Percentiles rank a stretch among this genome's conserved stretches.
These are phyloP conservation scores for Grapholita molesta DNA, from an alignment of 1,140 invertebrate species.

Conservation along the genomic window DNA sequence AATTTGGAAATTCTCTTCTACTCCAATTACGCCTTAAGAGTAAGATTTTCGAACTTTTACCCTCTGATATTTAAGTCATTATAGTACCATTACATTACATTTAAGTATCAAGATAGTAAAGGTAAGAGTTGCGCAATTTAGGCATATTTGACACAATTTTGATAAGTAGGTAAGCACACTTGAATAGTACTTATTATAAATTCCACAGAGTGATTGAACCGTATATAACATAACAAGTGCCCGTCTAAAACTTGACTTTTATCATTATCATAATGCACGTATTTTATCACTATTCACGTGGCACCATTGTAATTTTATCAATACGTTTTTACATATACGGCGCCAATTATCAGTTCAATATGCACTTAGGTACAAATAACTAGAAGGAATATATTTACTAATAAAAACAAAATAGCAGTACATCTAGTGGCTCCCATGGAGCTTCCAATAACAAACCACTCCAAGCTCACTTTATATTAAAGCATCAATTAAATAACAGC, in stretches of 20 bases:
- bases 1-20: no score
- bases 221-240: not conserved
- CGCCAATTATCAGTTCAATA: constrained; percentile 49
- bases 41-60: no score
- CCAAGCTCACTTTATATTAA: constrained; percentile 21
- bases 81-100: no score
- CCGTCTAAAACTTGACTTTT: constrained; percentile 43
- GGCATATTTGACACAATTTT: no score
- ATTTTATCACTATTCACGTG: constrained; percentile 41
- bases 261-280: no score
- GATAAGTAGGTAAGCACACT: no score
- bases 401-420: not conserved
- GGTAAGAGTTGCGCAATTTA: no score
- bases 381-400: not conserved
- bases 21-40: no score
- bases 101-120: no score
- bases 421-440: not conserved
- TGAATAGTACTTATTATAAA: no score
- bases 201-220: no score
- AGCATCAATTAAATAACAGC: constrained; percentile 33
- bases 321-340: constrained; percentile 48
- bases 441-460: constrained; percentile 14
- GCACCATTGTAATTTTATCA: constrained; percentile 25
- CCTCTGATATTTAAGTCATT: no score
- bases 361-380: not conserved